Conservation (phyloP, 2,113 vertebrate genomes). For the Gyps fulvus region DNA sequence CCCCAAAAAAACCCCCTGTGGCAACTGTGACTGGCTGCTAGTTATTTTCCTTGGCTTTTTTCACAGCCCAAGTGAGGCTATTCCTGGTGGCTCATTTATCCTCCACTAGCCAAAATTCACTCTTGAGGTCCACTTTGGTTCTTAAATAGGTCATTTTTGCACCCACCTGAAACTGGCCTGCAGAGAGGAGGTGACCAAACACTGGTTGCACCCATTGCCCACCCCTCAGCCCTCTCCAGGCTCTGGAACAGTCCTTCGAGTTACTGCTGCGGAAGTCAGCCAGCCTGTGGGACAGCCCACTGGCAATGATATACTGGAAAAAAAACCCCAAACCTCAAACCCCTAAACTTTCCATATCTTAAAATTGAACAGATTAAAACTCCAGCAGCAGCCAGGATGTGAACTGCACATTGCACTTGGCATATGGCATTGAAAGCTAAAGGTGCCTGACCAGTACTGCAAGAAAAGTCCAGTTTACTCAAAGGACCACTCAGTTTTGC, state of each 20-base stretch:
- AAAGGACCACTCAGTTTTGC: not conserved
- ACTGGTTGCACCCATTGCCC: not conserved
- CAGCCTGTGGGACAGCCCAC: not conserved
- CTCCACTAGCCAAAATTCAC: not conserved
- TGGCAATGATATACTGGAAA: not conserved
- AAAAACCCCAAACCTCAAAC: not conserved
- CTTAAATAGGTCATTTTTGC: not conserved
- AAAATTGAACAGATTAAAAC: not conserved
- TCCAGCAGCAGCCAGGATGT: not conserved
- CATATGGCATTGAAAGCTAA: not conserved
- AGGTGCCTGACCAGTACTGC: not conserved
- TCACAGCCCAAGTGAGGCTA: not conserved
- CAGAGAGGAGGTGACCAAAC: not conserved
- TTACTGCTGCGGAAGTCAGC: not conserved
- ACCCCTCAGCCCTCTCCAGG: not conserved
- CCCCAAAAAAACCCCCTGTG: fast-evolving
- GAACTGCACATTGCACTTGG: not conserved
- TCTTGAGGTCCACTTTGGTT: not conserved
- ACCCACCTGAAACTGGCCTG: not conserved
- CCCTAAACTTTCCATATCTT: not conserved
- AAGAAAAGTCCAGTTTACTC: not conserved
- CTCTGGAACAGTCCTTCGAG: not conserved
- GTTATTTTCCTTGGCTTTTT: not conserved
- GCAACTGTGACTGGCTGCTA: not conserved
- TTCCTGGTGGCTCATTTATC: not conserved